Evolutionary conservation across 2,888 invertebrate genomes (phyloP), one percentile per base, ranked within the genome.

Genomic region (Yponomeuta malinellus): DNA sequence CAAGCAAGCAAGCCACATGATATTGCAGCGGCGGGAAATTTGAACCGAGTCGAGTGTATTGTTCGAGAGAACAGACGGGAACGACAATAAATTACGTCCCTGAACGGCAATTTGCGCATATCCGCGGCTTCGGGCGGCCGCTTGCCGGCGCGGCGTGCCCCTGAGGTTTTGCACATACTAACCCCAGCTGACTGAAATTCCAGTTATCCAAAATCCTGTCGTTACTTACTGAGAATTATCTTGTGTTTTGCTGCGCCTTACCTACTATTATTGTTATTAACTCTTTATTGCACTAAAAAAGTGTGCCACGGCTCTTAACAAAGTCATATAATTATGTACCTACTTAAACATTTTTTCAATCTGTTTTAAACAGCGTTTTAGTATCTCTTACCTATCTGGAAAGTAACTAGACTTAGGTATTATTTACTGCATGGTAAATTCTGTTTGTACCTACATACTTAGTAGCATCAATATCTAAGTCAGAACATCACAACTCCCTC

Each of bases 121-220:
- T 87, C 89, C 88, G 84, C 82, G 81, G 72, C 65, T 64, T 37
- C 69, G 64, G 65, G 72, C 71, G 72, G 73, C 82, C 83, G 82
- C 83, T 85, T 85, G 82, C 33, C 33, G 5, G 33, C 33, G 12
- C 83, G 76, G 76, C 79, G 81, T 80, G 81, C 82, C 82, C 79
- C 83, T 15, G 81, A 81, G 82, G 78, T 81, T 83, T 79, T 79
- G 81, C 82, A 83, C 81, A 83, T 95, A 96, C 93, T 94, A 96
- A 89, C 96, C 95, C 83, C 96, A 96, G 86, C 96, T 95, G 93
- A 95, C 95, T 92, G 94, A 95, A 78, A 95, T 95, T 77, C 95
- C 95, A 86, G 93, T 95, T 87, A 95, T 93, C 93, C 93, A 93
- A 92, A 93, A 87, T 29, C 29, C 5, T 23, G n/a, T 9, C n/a